These are phyloP conservation scores for Pemphigus obesinymphae DNA, from an alignment of 1,140 invertebrate species.

Conservation along the genomic window DNA sequence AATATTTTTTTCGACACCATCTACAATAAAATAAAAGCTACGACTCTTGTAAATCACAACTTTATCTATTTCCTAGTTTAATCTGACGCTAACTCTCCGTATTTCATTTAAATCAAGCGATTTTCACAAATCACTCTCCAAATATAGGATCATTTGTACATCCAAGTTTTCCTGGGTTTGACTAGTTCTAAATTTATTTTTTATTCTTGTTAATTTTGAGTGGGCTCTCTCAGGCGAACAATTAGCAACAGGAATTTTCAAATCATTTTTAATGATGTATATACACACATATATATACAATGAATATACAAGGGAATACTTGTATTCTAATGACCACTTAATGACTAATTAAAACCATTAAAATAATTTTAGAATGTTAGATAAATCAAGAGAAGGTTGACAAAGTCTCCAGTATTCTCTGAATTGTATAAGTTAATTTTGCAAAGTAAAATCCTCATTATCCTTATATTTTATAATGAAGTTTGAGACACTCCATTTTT, in stretches of 20 bases:
- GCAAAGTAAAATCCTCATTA: background rate
- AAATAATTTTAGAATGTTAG: background rate
- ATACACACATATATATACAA: too few species aligned
- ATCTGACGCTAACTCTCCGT: background rate
- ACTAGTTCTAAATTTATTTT: background rate
- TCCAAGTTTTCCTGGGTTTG: background rate
- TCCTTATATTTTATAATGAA: background rate
- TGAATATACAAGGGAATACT: background rate
- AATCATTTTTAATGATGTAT: background rate
- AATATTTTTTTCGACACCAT: too few species aligned
- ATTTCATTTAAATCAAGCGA: background rate
- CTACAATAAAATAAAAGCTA: too few species aligned
- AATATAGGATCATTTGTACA: background rate
- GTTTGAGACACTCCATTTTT: too few species aligned
- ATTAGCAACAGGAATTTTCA: background rate
- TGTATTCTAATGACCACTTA: too few species aligned
- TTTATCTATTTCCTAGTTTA: too few species aligned
- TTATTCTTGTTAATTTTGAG: background rate
- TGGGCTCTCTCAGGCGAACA: background rate
- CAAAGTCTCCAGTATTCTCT: background rate
- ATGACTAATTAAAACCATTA: background rate
- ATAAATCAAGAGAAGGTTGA: background rate
- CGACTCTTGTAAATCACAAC: too few species aligned
- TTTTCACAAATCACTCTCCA: background rate
- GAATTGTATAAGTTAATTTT: background rate